Evolutionary conservation across 2,113 vertebrate genomes (phyloP).

Genomic region (Stegastes partitus): DNA sequence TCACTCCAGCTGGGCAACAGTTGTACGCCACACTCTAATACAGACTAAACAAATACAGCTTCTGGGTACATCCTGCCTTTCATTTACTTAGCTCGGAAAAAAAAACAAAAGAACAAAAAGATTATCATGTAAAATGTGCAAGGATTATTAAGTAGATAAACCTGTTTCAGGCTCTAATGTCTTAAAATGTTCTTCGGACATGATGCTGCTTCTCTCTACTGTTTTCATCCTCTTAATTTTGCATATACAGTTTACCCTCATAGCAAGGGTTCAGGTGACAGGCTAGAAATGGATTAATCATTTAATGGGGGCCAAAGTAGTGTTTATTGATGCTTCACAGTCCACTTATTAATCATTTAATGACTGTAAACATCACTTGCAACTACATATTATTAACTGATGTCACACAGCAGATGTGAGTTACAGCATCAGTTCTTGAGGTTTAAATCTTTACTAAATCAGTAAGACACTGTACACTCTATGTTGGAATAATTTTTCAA

Average conservation of each 20-base stretch:
- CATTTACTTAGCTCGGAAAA: slow-evolving; percentile 2
- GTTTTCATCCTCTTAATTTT: not conserved
- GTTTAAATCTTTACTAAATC: not conserved
- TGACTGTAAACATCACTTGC: not conserved
- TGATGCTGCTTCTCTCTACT: not conserved
- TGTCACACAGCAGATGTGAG: not conserved
- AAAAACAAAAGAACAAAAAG: not conserved
- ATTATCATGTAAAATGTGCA: slow-evolving; percentile 18
- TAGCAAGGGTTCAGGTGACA: not conserved
- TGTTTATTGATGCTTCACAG: not conserved
- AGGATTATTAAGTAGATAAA: slow-evolving; percentile 16
- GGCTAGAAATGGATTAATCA: not conserved
- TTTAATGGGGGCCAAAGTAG: not conserved
- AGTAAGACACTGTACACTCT: not conserved
- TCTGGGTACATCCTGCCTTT: slow-evolving; percentile 18
- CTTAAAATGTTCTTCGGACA: not conserved
- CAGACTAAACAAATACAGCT: slow-evolving; percentile 38
- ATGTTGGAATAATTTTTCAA: not conserved
- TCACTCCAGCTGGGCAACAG: slow-evolving; percentile 22
- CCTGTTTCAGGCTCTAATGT: not conserved
- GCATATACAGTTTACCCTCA: not conserved
- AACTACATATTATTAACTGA: not conserved
- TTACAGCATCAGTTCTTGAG: not conserved
- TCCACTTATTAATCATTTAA: not conserved
- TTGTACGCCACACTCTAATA: not conserved